Evolutionary conservation across 2,797 vertebrate species (phyloP).

Genomic region (Taenioides sp.): DNA sequence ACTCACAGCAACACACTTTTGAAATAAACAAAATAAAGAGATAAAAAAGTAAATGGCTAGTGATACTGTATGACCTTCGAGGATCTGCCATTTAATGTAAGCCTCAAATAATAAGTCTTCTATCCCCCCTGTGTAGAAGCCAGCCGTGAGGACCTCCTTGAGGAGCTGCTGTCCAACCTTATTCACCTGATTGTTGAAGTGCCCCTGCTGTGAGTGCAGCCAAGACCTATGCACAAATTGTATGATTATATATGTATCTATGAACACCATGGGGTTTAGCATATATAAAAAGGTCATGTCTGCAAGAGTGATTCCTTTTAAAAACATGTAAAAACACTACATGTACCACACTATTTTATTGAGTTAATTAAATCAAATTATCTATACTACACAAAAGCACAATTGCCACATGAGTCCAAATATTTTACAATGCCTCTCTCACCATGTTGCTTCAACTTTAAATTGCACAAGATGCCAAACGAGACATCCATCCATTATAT

Average conservation of each 20-base stretch:
- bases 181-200: constrained; percentile 94
- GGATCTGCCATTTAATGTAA: constrained; percentile 24
- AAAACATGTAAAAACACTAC: constrained; percentile 9
- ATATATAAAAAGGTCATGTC: constrained; percentile 21
- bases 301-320: not conserved
- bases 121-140: constrained; percentile 66
- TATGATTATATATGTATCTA: not conserved
- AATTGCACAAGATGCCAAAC: not conserved
- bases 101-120: constrained; percentile 40
- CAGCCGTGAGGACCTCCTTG: constrained; percentile 88
- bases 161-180: constrained; percentile 92
- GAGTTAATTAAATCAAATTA: constrained; percentile 9
- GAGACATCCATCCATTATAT: not conserved
- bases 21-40: not conserved
- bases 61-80: constrained; percentile 16
- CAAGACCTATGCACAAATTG: not conserved
- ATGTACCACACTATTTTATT: not conserved
- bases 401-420: not conserved
- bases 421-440: not conserved
- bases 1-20: not conserved
- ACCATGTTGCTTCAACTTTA: not conserved
- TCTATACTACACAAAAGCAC: constrained; percentile 11
- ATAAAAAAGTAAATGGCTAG: not conserved
- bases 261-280: constrained; percentile 10
- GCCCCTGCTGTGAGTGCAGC: constrained; percentile 88